Evolutionary conservation across 2,113 vertebrate species (phyloP).

Genomic region (Cyphomyrus plagiostoma): DNA sequence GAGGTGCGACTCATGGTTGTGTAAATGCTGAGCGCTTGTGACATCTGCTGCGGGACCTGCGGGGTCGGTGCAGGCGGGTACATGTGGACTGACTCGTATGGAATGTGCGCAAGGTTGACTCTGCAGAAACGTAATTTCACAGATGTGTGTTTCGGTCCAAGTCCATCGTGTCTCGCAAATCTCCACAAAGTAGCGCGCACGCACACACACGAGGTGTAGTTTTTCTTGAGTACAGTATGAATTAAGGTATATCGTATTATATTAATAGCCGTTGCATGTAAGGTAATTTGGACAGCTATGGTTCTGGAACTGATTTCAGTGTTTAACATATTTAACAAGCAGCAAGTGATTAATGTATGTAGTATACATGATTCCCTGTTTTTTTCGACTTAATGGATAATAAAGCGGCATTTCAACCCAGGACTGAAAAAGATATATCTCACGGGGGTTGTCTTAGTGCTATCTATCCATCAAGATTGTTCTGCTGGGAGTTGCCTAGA

Average conservation of each 20-base stretch:
- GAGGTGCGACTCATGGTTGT: background rate
- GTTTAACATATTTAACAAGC: background rate
- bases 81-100: background rate
- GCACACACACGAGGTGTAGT: background rate
- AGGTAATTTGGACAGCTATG: background rate
- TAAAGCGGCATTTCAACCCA: background rate
- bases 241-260: background rate
- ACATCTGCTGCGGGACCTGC: background rate
- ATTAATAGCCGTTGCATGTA: background rate
- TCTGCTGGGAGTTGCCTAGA: background rate
- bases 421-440: background rate
- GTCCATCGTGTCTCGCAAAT: background rate
- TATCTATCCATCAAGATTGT: background rate
- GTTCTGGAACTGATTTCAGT: background rate
- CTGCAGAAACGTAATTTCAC: background rate
- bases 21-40: background rate
- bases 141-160: background rate
- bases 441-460: background rate
- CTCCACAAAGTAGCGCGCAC: background rate
- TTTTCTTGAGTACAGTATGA: background rate
- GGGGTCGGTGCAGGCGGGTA: background rate
- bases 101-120: background rate
- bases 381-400: background rate
- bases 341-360: background rate
- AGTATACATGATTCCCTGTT: background rate